A percentile compares a stretch with the other conserved stretches of the same genome.
Evolutionary conservation across 2,113 vertebrate genomes (phyloP).

Genomic region (Istiophorus platypterus): DNA sequence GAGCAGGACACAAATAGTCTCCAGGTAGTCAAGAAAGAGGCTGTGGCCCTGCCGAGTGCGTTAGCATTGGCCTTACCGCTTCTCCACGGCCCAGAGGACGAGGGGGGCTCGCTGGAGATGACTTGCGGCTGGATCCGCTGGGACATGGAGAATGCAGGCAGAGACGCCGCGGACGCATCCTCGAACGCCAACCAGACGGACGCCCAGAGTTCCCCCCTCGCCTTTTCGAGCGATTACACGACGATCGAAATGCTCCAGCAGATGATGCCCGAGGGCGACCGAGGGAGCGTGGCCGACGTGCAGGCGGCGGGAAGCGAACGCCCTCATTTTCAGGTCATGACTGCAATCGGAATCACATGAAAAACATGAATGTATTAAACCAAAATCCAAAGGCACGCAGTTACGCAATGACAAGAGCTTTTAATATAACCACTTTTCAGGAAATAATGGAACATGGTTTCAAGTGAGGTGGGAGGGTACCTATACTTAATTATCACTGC

Average conservation of each 20-base stretch:
- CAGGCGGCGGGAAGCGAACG: not conserved
- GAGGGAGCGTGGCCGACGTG: not conserved
- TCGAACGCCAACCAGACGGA: not conserved
- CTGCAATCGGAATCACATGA: not conserved
- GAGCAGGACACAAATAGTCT: slow-evolving; percentile 78
- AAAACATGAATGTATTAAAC: not conserved
- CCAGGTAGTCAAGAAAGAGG: slow-evolving; percentile 71
- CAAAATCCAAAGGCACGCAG: too few species aligned
- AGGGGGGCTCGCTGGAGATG: not conserved
- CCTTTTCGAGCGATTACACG: slow-evolving; percentile 82
- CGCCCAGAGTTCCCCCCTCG: slow-evolving; percentile 13
- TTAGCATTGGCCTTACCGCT: not conserved
- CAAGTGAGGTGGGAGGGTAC: too few species aligned
- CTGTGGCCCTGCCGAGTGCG: not conserved
- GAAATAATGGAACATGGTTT: too few species aligned
- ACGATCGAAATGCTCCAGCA: slow-evolving; percentile 86
- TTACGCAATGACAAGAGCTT: too few species aligned
- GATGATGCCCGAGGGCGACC: slow-evolving; percentile 12
- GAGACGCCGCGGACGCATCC: not conserved
- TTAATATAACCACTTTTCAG: too few species aligned
- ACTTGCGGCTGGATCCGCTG: slow-evolving; percentile 3
- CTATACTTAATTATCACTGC: too few species aligned
- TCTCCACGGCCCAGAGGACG: not conserved
- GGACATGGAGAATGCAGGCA: not conserved
- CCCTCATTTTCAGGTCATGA: too few species aligned